Percentiles rank a stretch among this genome's conserved stretches.
Conservation (phyloP, 2,797 vertebrate species). For the Pteropus rufus region DNA sequence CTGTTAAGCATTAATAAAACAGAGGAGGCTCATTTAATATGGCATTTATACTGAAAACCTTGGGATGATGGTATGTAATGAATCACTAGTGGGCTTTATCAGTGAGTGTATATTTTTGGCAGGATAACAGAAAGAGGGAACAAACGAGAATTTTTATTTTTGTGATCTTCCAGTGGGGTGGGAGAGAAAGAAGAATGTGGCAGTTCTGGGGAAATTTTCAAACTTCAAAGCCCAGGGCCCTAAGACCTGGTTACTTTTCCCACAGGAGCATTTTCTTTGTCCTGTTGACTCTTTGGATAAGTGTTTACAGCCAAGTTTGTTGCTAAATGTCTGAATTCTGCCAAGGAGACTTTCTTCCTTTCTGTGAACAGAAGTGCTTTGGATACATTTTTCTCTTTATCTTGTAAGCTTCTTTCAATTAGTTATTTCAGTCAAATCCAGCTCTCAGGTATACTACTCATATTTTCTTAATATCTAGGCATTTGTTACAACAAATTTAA, state of each 20-base stretch:
- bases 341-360: neutral
- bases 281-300: slow-evolving; percentile 16
- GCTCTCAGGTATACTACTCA: neutral
- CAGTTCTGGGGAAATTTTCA: slow-evolving; percentile 44
- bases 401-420: neutral
- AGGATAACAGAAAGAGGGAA: slow-evolving; percentile 21
- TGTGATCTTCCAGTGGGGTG: slow-evolving; percentile 22
- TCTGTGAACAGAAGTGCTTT: neutral
- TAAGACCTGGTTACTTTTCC: slow-evolving; percentile 52
- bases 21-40: slow-evolving; percentile 58
- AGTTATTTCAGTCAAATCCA: neutral
- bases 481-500: slow-evolving; percentile 16
- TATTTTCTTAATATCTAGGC: slow-evolving; percentile 28
- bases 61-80: slow-evolving; percentile 28
- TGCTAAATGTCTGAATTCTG: slow-evolving; percentile 39
- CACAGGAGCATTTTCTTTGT: slow-evolving; percentile 43
- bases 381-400: slow-evolving; percentile 5
- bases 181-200: slow-evolving; percentile 38
- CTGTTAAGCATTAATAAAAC: slow-evolving; percentile 63
- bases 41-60: slow-evolving; percentile 51
- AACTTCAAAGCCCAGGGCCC: slow-evolving; percentile 52
- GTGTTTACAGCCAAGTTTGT: slow-evolving; percentile 37
- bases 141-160: slow-evolving; percentile 55
- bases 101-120: slow-evolving; percentile 42
- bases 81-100: slow-evolving; percentile 61